Percentiles rank a stretch among this genome's conserved stretches.
phyloP scores from a whole-genome alignment of 1,140 invertebrate species.

The Drosophila lini region DNA sequence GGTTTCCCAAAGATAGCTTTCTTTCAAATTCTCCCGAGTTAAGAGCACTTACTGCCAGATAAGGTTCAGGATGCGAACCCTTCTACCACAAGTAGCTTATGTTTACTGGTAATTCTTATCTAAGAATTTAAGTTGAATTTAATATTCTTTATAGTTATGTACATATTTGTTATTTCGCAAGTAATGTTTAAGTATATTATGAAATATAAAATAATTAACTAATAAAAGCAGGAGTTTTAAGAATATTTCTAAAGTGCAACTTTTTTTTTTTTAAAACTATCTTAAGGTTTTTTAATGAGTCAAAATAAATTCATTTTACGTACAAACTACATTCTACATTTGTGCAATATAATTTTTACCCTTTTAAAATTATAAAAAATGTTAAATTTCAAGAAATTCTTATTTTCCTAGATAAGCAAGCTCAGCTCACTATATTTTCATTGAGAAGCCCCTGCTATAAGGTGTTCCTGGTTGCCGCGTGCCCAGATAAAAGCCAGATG shows the following conservation, averaged over 20 bases:
- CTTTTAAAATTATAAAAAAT: not conserved
- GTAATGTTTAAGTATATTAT: not conserved
- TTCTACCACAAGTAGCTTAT: constrained; percentile 8
- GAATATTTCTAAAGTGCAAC: too few species aligned
- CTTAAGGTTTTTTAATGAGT: too few species aligned
- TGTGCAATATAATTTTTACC: not conserved
- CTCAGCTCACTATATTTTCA: not conserved
- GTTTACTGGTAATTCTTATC: not conserved
- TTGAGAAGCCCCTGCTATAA: constrained; percentile 3
- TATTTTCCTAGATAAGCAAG: not conserved
- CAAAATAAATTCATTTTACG: too few species aligned
- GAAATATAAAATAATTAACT: not conserved
- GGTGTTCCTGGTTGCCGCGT: constrained; percentile 21
- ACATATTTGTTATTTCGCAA: not conserved
- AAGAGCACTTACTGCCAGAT: not conserved
- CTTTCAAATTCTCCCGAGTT: not conserved
- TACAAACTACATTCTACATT: too few species aligned
- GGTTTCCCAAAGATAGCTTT: too few species aligned
- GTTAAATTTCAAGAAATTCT: not conserved
- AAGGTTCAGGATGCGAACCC: constrained; percentile 6
- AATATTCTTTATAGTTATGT: not conserved
- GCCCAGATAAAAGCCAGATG: constrained; percentile 28
- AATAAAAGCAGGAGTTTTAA: too few species aligned
- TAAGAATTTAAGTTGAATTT: not conserved
- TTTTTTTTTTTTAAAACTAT: too few species aligned